Conservation (phyloP, 2,797 vertebrate species). For the Scomberomorus guttatus region DNA sequence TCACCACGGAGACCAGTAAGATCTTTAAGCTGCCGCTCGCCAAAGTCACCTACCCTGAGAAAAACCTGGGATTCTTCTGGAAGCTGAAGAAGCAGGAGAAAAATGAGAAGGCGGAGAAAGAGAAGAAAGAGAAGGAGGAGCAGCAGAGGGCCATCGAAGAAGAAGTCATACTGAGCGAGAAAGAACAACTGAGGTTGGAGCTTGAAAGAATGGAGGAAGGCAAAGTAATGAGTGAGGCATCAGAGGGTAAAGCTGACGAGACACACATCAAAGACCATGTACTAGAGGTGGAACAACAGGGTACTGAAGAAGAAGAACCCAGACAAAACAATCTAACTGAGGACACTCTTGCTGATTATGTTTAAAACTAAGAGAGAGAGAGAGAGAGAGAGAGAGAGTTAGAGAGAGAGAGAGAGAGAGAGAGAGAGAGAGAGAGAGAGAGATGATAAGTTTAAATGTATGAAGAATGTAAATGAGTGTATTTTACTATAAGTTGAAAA, state of each 20-base stretch:
- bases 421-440: background rate
- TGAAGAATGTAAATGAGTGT: conserved; percentile 4
- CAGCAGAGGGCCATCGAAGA: conserved; percentile 40
- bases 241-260: background rate
- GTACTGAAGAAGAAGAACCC: conserved; percentile 2
- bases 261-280: background rate
- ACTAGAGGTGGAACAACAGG: background rate
- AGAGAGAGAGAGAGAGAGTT: too few species aligned
- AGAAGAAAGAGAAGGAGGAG: conserved; percentile 51
- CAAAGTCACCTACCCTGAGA: conserved; percentile 95
- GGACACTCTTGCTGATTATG: background rate
- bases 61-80: conserved; percentile 89
- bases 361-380: conserved; percentile 21
- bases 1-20: conserved; percentile 87
- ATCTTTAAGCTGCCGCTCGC: conserved; percentile 93
- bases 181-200: conserved; percentile 63
- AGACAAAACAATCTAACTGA: background rate
- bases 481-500: background rate
- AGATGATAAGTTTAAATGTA: background rate
- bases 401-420: background rate
- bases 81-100: conserved; percentile 84
- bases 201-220: conserved; percentile 49
- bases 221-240: background rate
- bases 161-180: conserved; percentile 46
- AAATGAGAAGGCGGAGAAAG: conserved; percentile 59